These are phyloP conservation scores for Enteromius fasciolatus DNA, from an alignment of 2,797 vertebrate species.

Conservation along the genomic window DNA sequence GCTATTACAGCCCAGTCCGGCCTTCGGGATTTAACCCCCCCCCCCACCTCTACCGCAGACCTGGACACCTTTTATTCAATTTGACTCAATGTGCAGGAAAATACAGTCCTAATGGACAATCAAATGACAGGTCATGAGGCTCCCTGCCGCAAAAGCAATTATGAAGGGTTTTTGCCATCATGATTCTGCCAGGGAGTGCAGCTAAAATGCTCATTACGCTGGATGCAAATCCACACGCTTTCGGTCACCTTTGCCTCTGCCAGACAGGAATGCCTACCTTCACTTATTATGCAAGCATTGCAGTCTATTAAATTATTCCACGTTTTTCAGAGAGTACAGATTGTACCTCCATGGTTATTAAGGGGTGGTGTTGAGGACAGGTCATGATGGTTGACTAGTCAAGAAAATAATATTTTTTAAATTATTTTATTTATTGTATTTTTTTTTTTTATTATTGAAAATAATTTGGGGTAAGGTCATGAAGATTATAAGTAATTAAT, in stretches of 20 bases:
- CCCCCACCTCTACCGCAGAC: conserved; percentile 7
- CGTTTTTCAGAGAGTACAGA: conserved; percentile 18
- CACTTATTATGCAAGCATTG: conserved; percentile 49
- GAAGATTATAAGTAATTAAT: too few relatives aligned
- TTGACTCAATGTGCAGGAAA: conserved; percentile 56
- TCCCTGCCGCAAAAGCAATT: conserved; percentile 55
- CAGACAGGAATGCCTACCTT: conserved; percentile 46
- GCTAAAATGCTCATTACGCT: conserved; percentile 55
- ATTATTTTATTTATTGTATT: too few relatives aligned
- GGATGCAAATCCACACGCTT: conserved; percentile 32
- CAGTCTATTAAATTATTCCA: conserved; percentile 25
- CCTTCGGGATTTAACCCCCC: conserved; percentile 43
- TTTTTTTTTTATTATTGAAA: too few relatives aligned
- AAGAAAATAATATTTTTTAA: too few relatives aligned
- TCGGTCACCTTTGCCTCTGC: conserved; percentile 47
- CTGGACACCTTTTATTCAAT: conserved; percentile 61
- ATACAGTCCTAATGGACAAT: conserved; percentile 61
- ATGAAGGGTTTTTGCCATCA: conserved; percentile 53
- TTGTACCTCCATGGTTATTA: conserved; percentile 3
- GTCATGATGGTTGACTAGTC: background rate
- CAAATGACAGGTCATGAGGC: conserved; percentile 62
- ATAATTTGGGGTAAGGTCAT: too few relatives aligned
- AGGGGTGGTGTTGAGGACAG: background rate
- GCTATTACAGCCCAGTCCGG: conserved; percentile 47
- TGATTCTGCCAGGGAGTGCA: conserved; percentile 48